A percentile compares a stretch with the other conserved stretches of the same genome.
phyloP scores from a whole-genome alignment of 2,888 invertebrate genomes.

The Tetranychus truncatus region DNA sequence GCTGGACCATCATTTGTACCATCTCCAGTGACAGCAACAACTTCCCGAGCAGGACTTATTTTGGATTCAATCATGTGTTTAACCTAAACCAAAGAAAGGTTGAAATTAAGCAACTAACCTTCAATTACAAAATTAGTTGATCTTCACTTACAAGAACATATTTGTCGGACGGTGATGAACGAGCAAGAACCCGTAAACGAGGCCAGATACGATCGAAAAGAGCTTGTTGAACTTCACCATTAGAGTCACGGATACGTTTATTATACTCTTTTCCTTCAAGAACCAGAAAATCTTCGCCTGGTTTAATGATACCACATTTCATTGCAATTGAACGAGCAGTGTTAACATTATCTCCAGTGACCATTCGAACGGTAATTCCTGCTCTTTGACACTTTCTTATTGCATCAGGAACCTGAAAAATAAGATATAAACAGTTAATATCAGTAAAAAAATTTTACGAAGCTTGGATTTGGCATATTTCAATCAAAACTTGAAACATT shows the following conservation, averaged over 20 bases:
- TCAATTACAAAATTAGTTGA: background rate
- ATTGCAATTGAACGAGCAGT: constrained; percentile 92
- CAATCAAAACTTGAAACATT: too few relatives aligned
- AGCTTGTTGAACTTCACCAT: constrained; percentile 80
- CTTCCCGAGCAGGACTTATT: constrained; percentile 68
- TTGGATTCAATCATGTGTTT: constrained; percentile 97
- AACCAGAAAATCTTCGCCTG: constrained; percentile 84
- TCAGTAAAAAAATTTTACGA: background rate
- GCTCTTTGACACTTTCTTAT: constrained; percentile 89
- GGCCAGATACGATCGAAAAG: constrained; percentile 94
- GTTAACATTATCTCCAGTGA: constrained; percentile 97
- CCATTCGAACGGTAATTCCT: constrained; percentile 97
- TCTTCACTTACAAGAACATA: constrained; percentile 51
- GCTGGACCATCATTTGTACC: constrained; percentile 34
- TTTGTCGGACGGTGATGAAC: constrained; percentile 95
- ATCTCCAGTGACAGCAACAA: constrained; percentile 95
- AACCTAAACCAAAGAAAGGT: constrained; percentile 32
- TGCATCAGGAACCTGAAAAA: constrained; percentile 48
- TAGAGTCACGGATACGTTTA: constrained; percentile 62
- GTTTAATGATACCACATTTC: constrained; percentile 87
- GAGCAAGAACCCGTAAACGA: constrained; percentile 78
- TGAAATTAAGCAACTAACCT: background rate
- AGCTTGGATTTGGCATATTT: too few relatives aligned
- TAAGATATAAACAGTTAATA: constrained; percentile 2
- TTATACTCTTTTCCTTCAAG: constrained; percentile 97